A percentile compares a stretch with the other conserved stretches of the same genome.
Evolutionary conservation across 2,888 invertebrate genomes (phyloP).

Genomic region (Tachystola acroxantha): DNA sequence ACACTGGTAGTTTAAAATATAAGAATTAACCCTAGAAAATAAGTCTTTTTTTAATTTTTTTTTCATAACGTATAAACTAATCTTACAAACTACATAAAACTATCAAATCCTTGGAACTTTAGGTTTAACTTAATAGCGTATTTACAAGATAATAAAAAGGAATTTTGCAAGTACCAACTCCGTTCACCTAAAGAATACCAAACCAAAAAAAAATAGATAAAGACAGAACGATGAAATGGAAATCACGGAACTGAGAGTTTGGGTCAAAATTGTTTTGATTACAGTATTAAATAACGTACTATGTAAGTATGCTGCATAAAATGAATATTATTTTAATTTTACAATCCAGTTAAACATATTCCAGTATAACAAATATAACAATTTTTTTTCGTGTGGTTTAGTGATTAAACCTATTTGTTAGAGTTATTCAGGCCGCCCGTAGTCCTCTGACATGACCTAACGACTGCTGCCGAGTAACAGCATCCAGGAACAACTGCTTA

Average conservation of each 20-base stretch:
- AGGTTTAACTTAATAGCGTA: background rate
- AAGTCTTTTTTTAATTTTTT: conserved; percentile 65
- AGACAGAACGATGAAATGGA: background rate
- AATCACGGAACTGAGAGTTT: background rate
- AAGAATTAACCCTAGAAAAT: conserved; percentile 38
- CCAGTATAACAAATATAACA: too few relatives aligned
- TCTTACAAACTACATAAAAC: conserved; percentile 28
- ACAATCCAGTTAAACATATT: too few relatives aligned
- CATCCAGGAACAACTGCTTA: too few relatives aligned
- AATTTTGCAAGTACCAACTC: background rate
- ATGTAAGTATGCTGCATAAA: too few relatives aligned
- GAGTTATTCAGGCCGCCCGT: too few relatives aligned
- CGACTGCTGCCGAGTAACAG: too few relatives aligned
- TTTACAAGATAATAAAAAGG: background rate
- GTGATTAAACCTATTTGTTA: too few relatives aligned
- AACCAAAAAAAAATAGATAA: background rate
- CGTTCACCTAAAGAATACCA: background rate
- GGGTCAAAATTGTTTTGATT: background rate
- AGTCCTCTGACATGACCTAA: too few relatives aligned
- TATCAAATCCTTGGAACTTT: conserved; percentile 60
- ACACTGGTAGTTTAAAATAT: conserved; percentile 1
- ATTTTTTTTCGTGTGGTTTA: too few relatives aligned
- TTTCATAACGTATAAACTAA: conserved; percentile 41
- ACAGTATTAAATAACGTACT: background rate
- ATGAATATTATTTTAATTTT: too few relatives aligned